Conservation (phyloP, 1,140 invertebrate genomes). For the Himalopsyche phryganea region DNA sequence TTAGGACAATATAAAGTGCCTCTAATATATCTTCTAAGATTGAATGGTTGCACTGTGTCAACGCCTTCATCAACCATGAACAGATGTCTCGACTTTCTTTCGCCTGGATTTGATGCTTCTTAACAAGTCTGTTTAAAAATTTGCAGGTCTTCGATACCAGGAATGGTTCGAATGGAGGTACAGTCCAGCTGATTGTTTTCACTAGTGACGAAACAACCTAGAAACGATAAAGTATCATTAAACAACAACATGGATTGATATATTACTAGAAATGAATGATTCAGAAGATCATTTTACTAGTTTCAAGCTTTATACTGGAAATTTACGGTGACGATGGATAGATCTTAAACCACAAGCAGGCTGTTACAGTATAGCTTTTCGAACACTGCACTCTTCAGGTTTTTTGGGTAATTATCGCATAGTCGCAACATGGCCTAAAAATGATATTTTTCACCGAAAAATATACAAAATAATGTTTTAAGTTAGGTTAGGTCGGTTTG, state of each 20-base stretch:
- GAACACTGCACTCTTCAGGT: not conserved
- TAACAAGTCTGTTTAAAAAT: slow-evolving; percentile 7
- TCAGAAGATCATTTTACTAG: not conserved
- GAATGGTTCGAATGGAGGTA: slow-evolving; percentile 16
- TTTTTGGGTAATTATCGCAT: too few species aligned
- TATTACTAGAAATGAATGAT: not conserved
- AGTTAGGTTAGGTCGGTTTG: too few species aligned
- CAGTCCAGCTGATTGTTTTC: slow-evolving; percentile 3
- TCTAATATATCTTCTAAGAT: slow-evolving; percentile 22
- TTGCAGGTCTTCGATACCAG: slow-evolving; percentile 24
- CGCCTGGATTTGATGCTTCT: slow-evolving; percentile 3
- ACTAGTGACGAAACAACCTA: slow-evolving; percentile 14
- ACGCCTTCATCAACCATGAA: slow-evolving; percentile 17
- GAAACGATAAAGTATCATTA: too few species aligned
- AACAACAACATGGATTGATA: too few species aligned
- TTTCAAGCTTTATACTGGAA: not conserved
- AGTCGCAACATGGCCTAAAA: too few species aligned
- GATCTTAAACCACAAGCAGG: not conserved
- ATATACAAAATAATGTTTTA: too few species aligned
- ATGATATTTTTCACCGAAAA: too few species aligned
- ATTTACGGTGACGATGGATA: not conserved
- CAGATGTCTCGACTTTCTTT: not conserved
- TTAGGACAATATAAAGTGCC: slow-evolving; percentile 15
- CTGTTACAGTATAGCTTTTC: not conserved
- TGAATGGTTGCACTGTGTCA: slow-evolving; percentile 10